Evolutionary conservation across 2,888 invertebrate genomes (phyloP).

Genomic region (Pherbina coryleti): DNA sequence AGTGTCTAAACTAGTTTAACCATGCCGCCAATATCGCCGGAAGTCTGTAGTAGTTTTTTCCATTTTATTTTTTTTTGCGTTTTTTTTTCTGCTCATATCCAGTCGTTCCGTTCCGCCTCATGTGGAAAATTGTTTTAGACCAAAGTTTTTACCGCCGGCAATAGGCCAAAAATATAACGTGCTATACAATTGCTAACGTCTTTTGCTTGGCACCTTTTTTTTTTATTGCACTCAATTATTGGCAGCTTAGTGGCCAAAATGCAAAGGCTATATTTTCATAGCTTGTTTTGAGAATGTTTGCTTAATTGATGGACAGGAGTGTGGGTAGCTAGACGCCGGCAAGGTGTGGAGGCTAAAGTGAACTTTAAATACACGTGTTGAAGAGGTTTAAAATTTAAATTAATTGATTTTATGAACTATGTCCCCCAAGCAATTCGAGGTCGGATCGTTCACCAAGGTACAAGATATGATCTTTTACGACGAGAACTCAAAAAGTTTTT

Average conservation of each 20-base stretch:
- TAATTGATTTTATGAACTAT: too few species aligned
- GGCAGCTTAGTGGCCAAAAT: slow-evolving; percentile 1
- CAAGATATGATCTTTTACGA: too few species aligned
- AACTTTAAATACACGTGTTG: too few species aligned
- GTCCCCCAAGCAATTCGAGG: too few species aligned
- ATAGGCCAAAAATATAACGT: slow-evolving; percentile 21
- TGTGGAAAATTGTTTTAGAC: slow-evolving; percentile 27
- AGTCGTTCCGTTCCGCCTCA: neutral
- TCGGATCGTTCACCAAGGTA: too few species aligned
- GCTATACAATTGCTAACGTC: slow-evolving; percentile 6
- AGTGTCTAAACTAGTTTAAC: neutral
- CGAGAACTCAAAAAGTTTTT: too few species aligned
- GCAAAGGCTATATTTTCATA: neutral
- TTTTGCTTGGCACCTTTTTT: neutral
- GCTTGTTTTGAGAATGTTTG: neutral
- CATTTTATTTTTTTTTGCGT: neutral
- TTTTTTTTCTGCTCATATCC: neutral
- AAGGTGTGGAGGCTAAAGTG: too few species aligned
- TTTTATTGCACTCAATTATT: slow-evolving; percentile 7
- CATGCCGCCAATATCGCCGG: slow-evolving; percentile 15
- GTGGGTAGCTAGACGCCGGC: neutral
- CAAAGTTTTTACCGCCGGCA: neutral
- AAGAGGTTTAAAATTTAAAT: too few species aligned
- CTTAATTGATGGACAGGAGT: neutral
- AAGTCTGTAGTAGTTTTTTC: slow-evolving; percentile 30